Evolutionary conservation across 2,888 invertebrate genomes (phyloP).

Genomic region (Oligia strigilis): DNA sequence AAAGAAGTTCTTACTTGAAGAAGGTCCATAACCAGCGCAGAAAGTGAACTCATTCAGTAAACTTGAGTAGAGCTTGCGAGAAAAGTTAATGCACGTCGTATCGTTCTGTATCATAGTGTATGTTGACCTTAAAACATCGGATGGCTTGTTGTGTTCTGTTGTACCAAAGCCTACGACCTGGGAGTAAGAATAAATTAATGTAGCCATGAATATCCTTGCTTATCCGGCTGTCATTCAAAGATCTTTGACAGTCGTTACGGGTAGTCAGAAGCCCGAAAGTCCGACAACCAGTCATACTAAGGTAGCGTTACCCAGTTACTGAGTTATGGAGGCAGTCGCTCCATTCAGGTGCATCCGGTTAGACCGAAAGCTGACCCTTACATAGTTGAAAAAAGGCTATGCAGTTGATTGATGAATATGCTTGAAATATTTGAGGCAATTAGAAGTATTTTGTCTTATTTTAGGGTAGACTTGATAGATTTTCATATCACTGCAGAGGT

Average conservation of each 20-base stretch:
- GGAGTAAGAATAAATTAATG: neutral
- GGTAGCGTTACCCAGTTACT: neutral
- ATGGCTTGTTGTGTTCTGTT: conserved; percentile 90
- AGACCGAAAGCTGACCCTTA: neutral
- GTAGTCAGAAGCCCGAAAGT: neutral
- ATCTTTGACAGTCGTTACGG: neutral
- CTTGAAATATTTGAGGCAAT: neutral
- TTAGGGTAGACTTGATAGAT: neutral
- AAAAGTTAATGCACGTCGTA: conserved; percentile 85
- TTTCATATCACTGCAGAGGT: neutral
- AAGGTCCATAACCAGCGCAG: conserved; percentile 91
- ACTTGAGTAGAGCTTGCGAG: conserved; percentile 86
- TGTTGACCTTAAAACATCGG: conserved; percentile 86
- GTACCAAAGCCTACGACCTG: conserved; percentile 91
- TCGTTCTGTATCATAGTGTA: conserved; percentile 88
- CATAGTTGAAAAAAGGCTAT: neutral
- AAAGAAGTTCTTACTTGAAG: conserved; percentile 72
- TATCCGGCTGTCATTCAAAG: neutral
- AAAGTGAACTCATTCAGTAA: conserved; percentile 91
- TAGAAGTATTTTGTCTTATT: neutral
- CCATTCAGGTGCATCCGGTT: neutral
- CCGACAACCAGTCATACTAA: neutral
- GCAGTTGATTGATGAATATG: neutral
- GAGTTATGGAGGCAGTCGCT: neutral
- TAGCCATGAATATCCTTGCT: neutral